These are phyloP conservation scores for Sinelater perroti DNA, from an alignment of 2,888 invertebrate species.

Conservation along the genomic window DNA sequence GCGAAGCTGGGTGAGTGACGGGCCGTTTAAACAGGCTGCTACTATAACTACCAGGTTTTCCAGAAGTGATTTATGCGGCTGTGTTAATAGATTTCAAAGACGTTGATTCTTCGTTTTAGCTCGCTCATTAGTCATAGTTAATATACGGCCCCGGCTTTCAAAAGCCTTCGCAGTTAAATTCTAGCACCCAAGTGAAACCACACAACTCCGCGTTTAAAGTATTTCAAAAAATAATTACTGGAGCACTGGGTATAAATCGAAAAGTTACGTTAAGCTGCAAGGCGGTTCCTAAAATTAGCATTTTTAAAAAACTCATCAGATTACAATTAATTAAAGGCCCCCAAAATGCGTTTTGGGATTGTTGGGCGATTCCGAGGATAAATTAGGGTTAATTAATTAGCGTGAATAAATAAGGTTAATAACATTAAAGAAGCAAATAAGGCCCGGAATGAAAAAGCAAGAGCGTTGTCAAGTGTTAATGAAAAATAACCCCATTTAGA, in stretches of 20 bases:
- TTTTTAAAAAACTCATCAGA: too few relatives aligned
- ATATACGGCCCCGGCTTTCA: background rate
- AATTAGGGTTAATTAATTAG: too few relatives aligned
- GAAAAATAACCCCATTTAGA: conserved; percentile 45
- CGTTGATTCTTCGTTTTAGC: conserved; percentile 35
- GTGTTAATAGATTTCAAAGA: conserved; percentile 37
- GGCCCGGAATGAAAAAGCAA: conserved; percentile 14
- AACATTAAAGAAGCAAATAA: conserved; percentile 9
- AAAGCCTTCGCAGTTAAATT: conserved; percentile 1
- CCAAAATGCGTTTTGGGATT: too few relatives aligned
- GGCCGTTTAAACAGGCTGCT: conserved; percentile 31
- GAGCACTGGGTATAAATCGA: background rate
- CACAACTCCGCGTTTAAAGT: background rate
- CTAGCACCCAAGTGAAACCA: background rate
- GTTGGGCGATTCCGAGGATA: too few relatives aligned
- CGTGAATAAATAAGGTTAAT: conserved; percentile 3
- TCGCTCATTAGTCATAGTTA: conserved; percentile 33
- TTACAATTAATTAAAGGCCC: too few relatives aligned
- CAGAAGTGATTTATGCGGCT: conserved; percentile 35
- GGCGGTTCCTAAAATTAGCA: too few relatives aligned
- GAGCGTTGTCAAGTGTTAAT: conserved; percentile 37
- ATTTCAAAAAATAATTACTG: conserved; percentile 13
- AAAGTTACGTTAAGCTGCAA: too few relatives aligned
- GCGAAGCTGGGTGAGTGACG: conserved; percentile 17
- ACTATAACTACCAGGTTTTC: conserved; percentile 32